Evolutionary conservation across 1,140 invertebrate genomes (phyloP), one percentile per base, ranked within the genome.

Genomic region (Temnothorax curvispinosus): DNA sequence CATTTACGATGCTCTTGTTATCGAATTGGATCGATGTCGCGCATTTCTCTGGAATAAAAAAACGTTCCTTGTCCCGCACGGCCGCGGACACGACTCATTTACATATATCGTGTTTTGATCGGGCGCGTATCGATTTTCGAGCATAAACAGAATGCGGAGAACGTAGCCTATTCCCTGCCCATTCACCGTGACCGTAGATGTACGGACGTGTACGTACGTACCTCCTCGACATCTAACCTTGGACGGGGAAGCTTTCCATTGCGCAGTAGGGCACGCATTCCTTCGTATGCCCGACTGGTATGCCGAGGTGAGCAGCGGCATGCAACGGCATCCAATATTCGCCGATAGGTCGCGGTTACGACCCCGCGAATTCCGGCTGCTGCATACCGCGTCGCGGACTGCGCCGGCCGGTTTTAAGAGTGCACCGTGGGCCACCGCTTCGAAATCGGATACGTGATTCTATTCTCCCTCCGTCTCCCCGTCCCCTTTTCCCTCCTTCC

Each of bases 241-340:
- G 93, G 91, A 93, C 92, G 91, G 91, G 77, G 89, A 91, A 87
- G 90, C 89, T 92, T 92, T 91, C 90, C 88, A 87, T 88, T 89
- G 89, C 92, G 91, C 93, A 94, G 91, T 93, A 88, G 93, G 92
- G 93, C 93, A 93, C 90, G 90, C 94, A 95, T 95, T 95, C 93
- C 94, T 92, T 82, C 88, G 90, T 93, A 94, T 91, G 92, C 90
- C 77, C 86, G 90, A 90, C 78, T 94, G 94, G 94, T 94, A 95
- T 95, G 93, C 88, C 93, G 94, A 94, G 93, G 93, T 94, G 93
- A 94, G 92, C 92, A 93, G 75, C 92, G 93, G 93, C 92, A 93
- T 94, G 92, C 93, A 93, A 92, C 90, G 93, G 94, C 93, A 94
- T 94, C 92, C 94, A 93, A 95, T 94, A 94, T 95, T 94, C 93